Evolutionary conservation across 2,113 vertebrate species (phyloP), one percentile per base, ranked within the genome.

Genomic region (Cavia porcellus): DNA sequence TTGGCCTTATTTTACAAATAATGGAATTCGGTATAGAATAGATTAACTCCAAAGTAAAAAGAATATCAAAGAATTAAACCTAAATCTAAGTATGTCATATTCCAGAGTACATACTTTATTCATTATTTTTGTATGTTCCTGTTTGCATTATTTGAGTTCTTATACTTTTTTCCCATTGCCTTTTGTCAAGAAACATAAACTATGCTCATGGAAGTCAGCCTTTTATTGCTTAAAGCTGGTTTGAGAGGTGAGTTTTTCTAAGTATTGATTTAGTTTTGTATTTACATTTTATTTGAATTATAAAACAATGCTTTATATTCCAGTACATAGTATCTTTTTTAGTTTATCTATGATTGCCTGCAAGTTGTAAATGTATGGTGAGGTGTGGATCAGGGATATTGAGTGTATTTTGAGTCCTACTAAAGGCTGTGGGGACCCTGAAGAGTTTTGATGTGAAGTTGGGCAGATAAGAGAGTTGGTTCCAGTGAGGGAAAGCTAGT

Each of bases 1-100:
- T 86, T 68, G 59, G 50, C 13, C 5, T 86, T 50, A 52, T 68
- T 90, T 80, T 90, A 82, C 32, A 86, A 68, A 47, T 50, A 81
- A 52, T 17, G 22, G 42, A 86, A n/a, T 7, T 25, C 5, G 86
- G 42, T 32, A 8, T 14, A 28, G 77, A 28, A 55, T 28, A 61
- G 42, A 62, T 84, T 77, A 80, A 93, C n/a, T 75, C n/a, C 13
- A 93, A 96, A 52, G 57, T 88, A 70, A 77, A 84, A 32, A 35
- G 3, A 6, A 45, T 84, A 30, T 42, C 22, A 47, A 91, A 13
- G 20, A 47, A n/a, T 59, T 92, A 47, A 77, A 70, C 2, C n/a
- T n/a, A n/a, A n/a, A n/a, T n/a, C 5, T 61, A 86, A 28, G 20
- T 35, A 47, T 68, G 57, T 24, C 57, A 10, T 42, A 30, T 77